Evolutionary conservation across 2,888 invertebrate genomes (phyloP).

Genomic region (Dicyrtomina minuta): DNA sequence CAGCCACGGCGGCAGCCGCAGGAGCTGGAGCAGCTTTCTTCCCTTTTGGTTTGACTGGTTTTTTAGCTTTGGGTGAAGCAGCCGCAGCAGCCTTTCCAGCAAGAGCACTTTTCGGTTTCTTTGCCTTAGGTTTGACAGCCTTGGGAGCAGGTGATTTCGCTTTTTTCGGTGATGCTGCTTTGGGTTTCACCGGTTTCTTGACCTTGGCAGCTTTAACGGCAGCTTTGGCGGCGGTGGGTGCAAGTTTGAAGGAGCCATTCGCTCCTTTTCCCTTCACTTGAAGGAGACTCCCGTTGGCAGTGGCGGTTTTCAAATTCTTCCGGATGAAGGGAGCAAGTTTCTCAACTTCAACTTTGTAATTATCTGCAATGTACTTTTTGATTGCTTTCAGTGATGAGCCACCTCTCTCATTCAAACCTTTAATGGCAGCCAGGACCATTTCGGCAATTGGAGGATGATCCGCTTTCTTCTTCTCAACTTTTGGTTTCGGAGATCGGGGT

Average conservation of each 20-base stretch:
- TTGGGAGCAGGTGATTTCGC: too few relatives aligned
- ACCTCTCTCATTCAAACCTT: conserved; percentile 56
- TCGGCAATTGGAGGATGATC: conserved; percentile 60
- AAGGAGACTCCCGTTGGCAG: conserved; percentile 57
- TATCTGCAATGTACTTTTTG: conserved; percentile 65
- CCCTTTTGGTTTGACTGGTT: conserved; percentile 16
- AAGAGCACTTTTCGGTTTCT: conserved; percentile 12
- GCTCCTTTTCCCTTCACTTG: conserved; percentile 35
- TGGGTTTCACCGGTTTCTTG: not conserved
- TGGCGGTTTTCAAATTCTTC: conserved; percentile 63
- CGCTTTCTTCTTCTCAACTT: conserved; percentile 51
- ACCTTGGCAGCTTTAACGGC: not conserved
- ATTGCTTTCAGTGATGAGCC: conserved; percentile 58
- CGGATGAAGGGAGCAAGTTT: conserved; percentile 64
- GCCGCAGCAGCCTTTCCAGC: conserved; percentile 3
- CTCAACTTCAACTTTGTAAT: conserved; percentile 64
- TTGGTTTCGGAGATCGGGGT: conserved; percentile 44
- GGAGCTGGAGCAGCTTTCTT: conserved; percentile 2
- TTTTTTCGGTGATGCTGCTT: conserved; percentile 4
- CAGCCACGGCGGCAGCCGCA: conserved; percentile 14
- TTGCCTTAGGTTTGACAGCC: not conserved
- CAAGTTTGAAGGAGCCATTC: conserved; percentile 47
- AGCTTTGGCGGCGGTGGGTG: not conserved
- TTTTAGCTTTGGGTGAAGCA: conserved; percentile 25
- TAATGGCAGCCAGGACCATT: conserved; percentile 64